Percentiles rank a stretch among this genome's conserved stretches.
Evolutionary conservation across 2,797 vertebrate genomes (phyloP).

Genomic region (Acestrorhynchus altus): DNA sequence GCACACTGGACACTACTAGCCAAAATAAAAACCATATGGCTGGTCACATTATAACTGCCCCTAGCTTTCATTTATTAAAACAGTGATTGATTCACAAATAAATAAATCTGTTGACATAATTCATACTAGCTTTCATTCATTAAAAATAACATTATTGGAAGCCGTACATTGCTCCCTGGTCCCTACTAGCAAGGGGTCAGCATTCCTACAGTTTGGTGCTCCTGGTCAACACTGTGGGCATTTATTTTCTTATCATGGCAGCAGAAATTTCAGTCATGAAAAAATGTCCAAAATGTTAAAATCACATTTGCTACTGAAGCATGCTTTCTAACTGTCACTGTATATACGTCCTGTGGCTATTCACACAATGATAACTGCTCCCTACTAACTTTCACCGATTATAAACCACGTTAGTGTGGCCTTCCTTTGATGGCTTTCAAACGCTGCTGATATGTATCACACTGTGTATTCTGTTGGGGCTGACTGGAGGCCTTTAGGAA

Average conservation of each 20-base stretch:
- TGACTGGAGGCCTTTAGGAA: not conserved
- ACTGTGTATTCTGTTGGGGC: constrained; percentile 8
- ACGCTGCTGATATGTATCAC: not conserved
- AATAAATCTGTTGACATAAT: not conserved
- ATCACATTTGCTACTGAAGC: too few relatives aligned
- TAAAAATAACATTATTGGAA: not conserved
- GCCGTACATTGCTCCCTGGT: too few relatives aligned
- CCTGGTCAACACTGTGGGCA: too few relatives aligned
- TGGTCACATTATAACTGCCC: not conserved
- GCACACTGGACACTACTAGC: too few relatives aligned
- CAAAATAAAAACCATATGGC: not conserved
- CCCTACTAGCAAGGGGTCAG: too few relatives aligned
- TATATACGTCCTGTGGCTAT: not conserved
- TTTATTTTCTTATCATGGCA: too few relatives aligned
- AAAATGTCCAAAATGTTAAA: too few relatives aligned
- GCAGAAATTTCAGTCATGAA: too few relatives aligned
- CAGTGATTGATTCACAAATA: too few relatives aligned
- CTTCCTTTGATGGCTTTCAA: not conserved
- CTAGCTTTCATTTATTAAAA: not conserved
- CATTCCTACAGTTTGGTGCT: too few relatives aligned
- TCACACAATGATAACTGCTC: not conserved
- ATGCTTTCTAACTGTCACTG: too few relatives aligned
- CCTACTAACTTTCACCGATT: not conserved
- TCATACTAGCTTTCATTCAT: too few relatives aligned
- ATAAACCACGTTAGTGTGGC: not conserved